A percentile compares a stretch with the other conserved stretches of the same genome.
These are phyloP conservation scores for Lithophane ornitopus DNA, from an alignment of 2,888 invertebrate genomes.

Conservation along the genomic window DNA sequence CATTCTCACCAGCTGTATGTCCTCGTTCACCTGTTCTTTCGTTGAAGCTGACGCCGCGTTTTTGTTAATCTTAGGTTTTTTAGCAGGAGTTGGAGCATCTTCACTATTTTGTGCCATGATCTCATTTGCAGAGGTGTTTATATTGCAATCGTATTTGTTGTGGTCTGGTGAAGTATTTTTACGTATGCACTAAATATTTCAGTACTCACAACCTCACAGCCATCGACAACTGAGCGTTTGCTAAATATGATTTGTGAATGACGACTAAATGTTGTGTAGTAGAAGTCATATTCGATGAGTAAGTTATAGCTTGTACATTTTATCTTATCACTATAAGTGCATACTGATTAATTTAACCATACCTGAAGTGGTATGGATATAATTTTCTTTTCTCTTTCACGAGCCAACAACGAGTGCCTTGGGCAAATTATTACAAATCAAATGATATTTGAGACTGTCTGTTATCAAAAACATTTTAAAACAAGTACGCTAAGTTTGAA, in stretches of 20 bases:
- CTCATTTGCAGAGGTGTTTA: not conserved
- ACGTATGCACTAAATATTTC: not conserved
- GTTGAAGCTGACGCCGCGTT: not conserved
- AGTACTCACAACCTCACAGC: not conserved
- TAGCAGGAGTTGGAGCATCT: not conserved
- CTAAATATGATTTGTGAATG: not conserved
- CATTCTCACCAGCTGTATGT: conserved; percentile 1
- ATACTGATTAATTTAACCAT: not conserved
- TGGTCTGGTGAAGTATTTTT: not conserved
- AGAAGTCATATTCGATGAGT: not conserved
- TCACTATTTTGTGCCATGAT: conserved; percentile 1
- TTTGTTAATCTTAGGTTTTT: too few species aligned
- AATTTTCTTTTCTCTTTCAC: too few species aligned
- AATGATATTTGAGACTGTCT: too few species aligned
- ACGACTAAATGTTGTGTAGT: not conserved
- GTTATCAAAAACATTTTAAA: too few species aligned
- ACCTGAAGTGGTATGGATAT: too few species aligned
- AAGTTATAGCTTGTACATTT: not conserved
- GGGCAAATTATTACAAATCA: too few species aligned
- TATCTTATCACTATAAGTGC: not conserved
- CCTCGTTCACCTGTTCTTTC: not conserved
- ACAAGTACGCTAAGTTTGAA: too few species aligned
- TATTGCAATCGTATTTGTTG: not conserved
- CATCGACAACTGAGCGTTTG: not conserved
- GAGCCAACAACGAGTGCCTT: too few species aligned